A percentile compares a stretch with the other conserved stretches of the same genome.
Evolutionary conservation across 2,888 invertebrate species (phyloP).

Genomic region (Anthophora plumipes): DNA sequence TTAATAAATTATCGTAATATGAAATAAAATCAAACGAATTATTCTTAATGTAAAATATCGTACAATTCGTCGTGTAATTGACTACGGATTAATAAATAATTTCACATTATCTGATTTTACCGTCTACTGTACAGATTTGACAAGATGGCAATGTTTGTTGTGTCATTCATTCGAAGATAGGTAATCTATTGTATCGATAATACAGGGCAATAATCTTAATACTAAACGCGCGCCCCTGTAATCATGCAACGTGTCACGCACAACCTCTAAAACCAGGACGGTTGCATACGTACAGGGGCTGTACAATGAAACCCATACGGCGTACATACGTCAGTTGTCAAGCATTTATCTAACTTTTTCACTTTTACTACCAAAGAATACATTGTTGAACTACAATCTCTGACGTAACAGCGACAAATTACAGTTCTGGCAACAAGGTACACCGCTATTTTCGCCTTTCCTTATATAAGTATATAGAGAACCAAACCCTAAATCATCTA

Average conservation of each 20-base stretch:
- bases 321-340: neutral
- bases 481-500: conserved; percentile 1
- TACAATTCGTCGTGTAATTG: neutral
- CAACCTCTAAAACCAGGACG: neutral
- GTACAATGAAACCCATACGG: neutral
- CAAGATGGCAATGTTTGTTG: too few species aligned
- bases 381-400: neutral
- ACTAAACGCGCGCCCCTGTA: conserved; percentile 13
- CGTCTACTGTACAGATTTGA: neutral
- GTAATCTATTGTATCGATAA: neutral
- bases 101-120: neutral
- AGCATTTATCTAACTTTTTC: neutral
- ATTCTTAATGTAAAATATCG: neutral
- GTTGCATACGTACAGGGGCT: conserved; percentile 49
- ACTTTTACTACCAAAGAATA: neutral
- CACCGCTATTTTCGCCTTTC: neutral
- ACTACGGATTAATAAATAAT: neutral
- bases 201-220: neutral
- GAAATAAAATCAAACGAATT: neutral
- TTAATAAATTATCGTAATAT: neutral
- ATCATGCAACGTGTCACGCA: conserved; percentile 1
- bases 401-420: conserved; percentile 12
- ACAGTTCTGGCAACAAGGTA: neutral
- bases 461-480: neutral
- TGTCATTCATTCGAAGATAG: neutral